Percentiles rank a stretch among this genome's conserved stretches.
Evolutionary conservation across 2,888 invertebrate genomes (phyloP).

Genomic region (Thera britannica): DNA sequence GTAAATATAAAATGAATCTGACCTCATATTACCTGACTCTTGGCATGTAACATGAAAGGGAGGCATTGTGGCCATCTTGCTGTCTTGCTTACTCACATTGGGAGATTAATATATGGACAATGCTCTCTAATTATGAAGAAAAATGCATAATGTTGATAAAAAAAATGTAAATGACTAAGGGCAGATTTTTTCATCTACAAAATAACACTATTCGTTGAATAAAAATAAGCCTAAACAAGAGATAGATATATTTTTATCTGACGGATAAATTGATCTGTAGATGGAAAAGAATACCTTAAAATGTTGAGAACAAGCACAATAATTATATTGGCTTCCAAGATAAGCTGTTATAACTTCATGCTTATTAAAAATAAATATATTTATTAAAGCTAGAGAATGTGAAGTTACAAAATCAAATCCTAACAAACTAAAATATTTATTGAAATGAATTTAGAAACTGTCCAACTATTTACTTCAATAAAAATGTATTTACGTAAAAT

Average conservation of each 20-base stretch:
- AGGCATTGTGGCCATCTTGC: conserved; percentile 21
- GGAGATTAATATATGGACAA: conserved; percentile 33
- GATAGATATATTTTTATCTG: no score
- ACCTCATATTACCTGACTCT: no score
- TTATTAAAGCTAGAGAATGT: conserved; percentile 17
- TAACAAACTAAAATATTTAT: conserved; percentile 26
- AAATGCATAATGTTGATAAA: conserved; percentile 34
- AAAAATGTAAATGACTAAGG: conserved; percentile 1
- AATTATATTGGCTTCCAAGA: conserved; percentile 29
- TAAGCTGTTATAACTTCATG: conserved; percentile 27
- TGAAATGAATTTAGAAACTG: conserved; percentile 37
- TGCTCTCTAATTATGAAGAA: conserved; percentile 38
- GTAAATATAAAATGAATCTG: no score
- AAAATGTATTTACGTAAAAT: conserved; percentile 18
- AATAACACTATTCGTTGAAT: no score
- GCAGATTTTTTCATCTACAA: no score
- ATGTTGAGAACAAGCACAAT: conserved; percentile 28
- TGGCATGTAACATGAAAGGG: neutral
- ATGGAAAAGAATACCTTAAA: neutral
- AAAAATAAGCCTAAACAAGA: no score
- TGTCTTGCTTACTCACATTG: conserved; percentile 19
- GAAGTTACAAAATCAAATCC: conserved; percentile 5
- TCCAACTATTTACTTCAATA: conserved; percentile 40
- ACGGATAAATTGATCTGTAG: no score
- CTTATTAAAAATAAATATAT: conserved; percentile 37